Evolutionary conservation across 2,797 vertebrate genomes (phyloP).

Genomic region (Podarcis lilfordi): DNA sequence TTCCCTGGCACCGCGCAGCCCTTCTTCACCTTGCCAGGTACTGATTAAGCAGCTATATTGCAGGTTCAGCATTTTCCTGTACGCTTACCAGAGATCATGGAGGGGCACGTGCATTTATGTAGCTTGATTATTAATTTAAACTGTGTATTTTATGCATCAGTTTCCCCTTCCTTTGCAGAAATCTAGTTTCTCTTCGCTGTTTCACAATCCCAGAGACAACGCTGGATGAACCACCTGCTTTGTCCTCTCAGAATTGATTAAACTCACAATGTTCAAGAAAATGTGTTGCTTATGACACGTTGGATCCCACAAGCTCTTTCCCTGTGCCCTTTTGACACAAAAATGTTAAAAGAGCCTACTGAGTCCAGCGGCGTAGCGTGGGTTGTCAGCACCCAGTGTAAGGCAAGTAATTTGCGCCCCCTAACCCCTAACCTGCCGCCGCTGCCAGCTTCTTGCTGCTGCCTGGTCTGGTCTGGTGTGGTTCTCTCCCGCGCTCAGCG

Average conservation of each 20-base stretch:
- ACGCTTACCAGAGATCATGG: constrained; percentile 57
- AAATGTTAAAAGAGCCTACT: too few relatives aligned
- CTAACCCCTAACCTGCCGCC: too few relatives aligned
- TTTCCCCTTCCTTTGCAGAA: neutral
- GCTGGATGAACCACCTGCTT: neutral
- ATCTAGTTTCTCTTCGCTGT: neutral
- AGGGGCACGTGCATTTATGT: constrained; percentile 46
- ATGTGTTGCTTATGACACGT: neutral
- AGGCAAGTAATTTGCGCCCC: too few relatives aligned
- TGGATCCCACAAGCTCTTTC: neutral
- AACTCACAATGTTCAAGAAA: neutral
- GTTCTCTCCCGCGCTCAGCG: too few relatives aligned
- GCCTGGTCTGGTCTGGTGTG: too few relatives aligned
- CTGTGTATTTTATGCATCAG: constrained; percentile 4
- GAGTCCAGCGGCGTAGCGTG: too few relatives aligned
- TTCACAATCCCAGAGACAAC: neutral
- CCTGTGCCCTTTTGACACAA: neutral
- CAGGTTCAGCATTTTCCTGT: constrained; percentile 65
- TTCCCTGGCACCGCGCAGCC: constrained; percentile 53
- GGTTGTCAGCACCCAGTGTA: too few relatives aligned
- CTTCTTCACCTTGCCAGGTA: constrained; percentile 71
- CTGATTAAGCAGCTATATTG: constrained; percentile 70
- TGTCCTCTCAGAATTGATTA: neutral
- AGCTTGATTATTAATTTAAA: neutral
- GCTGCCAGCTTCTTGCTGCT: too few relatives aligned